A percentile compares a stretch with the other conserved stretches of the same genome.
phyloP scores from a whole-genome alignment of 2,797 vertebrate genomes.

The Trichosurus vulpecula region DNA sequence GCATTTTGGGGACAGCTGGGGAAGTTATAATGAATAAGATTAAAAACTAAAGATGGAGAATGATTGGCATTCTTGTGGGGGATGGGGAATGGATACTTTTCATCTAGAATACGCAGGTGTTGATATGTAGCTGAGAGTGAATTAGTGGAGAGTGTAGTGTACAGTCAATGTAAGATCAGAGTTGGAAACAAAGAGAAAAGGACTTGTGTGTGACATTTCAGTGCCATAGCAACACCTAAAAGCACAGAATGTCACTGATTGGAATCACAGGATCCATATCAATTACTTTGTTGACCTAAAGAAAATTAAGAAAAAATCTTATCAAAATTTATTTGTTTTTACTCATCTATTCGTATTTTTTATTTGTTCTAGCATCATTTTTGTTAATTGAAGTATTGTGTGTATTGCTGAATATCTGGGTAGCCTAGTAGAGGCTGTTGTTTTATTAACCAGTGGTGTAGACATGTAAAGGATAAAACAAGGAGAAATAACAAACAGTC shows the following conservation, averaged over 20 bases:
- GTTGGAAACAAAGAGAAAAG: constrained; percentile 64
- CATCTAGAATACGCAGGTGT: constrained; percentile 76
- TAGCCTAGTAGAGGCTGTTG: constrained; percentile 1
- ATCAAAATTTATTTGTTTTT: constrained; percentile 55
- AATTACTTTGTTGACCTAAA: constrained; percentile 70
- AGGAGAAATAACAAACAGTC: constrained; percentile 28
- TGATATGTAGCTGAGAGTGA: constrained; percentile 64
- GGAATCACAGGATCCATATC: constrained; percentile 58
- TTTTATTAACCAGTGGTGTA: constrained; percentile 16
- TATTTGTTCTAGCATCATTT: constrained; percentile 61
- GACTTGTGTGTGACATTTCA: constrained; percentile 60
- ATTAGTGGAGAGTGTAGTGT: constrained; percentile 70
- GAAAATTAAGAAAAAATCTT: constrained; percentile 26
- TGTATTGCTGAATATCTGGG: constrained; percentile 53
- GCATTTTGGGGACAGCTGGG: constrained; percentile 78
- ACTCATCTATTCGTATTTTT: constrained; percentile 63
- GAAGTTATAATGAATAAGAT: constrained; percentile 76
- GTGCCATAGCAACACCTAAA: constrained; percentile 62
- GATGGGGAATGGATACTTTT: constrained; percentile 66
- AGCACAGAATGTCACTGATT: constrained; percentile 54
- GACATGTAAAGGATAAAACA: background rate
- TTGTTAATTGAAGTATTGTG: constrained; percentile 64
- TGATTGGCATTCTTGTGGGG: constrained; percentile 79
- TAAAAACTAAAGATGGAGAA: constrained; percentile 76
- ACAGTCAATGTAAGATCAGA: constrained; percentile 68